These are phyloP conservation scores for Criorhina ranunculi DNA, from an alignment of 2,888 invertebrate species.

Conservation along the genomic window DNA sequence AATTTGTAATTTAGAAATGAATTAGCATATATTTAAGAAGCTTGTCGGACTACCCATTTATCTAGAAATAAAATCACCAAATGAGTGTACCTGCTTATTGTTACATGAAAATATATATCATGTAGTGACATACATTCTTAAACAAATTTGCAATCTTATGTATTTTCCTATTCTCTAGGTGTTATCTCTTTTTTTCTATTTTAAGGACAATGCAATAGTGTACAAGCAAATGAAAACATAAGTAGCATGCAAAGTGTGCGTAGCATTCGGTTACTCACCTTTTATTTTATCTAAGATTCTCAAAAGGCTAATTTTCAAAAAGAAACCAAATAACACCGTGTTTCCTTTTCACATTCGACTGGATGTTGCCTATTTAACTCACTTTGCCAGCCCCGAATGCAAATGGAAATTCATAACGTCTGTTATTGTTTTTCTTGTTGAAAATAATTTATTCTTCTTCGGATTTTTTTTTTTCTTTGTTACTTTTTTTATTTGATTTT, in stretches of 20 bases:
- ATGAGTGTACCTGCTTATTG: too few relatives aligned
- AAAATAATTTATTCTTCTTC: constrained; percentile 1
- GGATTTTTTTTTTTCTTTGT: constrained; percentile 8
- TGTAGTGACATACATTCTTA: too few relatives aligned
- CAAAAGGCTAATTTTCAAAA: constrained; percentile 52
- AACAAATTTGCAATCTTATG: too few relatives aligned
- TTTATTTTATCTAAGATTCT: constrained; percentile 31
- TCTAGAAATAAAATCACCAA: too few relatives aligned
- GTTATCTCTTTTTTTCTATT: constrained; percentile 23
- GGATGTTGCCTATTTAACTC: neutral
- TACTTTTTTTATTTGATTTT: constrained; percentile 9
- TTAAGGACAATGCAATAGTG: constrained; percentile 53
- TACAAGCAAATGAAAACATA: constrained; percentile 60
- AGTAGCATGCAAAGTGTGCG: constrained; percentile 63
- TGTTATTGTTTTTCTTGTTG: constrained; percentile 53
- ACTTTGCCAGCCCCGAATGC: constrained; percentile 32
- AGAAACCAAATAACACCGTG: constrained; percentile 45
- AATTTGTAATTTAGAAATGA: too few relatives aligned
- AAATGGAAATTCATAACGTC: constrained; percentile 7
- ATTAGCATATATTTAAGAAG: too few relatives aligned
- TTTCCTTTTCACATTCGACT: constrained; percentile 30
- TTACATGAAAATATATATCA: too few relatives aligned
- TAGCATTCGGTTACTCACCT: constrained; percentile 62
- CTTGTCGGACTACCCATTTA: too few relatives aligned
- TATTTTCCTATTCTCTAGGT: neutral